Evolutionary conservation across 2,113 vertebrate genomes (phyloP).

Genomic region (Hemiscyllium ocellatum): DNA sequence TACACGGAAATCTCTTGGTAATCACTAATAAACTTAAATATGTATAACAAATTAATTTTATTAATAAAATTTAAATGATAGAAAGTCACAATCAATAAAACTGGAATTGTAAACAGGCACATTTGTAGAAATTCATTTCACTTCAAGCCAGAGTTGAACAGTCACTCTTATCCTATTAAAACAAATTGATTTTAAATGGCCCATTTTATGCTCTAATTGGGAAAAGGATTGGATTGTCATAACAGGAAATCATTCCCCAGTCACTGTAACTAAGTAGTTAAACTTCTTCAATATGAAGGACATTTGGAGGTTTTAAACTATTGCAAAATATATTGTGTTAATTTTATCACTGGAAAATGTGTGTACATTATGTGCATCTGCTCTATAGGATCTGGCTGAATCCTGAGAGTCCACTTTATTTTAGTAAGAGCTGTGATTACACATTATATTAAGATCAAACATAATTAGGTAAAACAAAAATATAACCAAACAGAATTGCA

Average conservation of each 20-base stretch:
- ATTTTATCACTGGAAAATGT: not conserved
- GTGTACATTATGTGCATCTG: not conserved
- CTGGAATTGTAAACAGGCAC: not conserved
- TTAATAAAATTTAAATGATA: not conserved
- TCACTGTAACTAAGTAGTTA: too few species aligned
- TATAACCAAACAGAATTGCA: too few species aligned
- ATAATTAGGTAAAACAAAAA: too few species aligned
- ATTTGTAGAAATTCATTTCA: not conserved
- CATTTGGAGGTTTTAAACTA: not conserved
- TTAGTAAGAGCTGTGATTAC: not conserved
- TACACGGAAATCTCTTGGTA: not conserved
- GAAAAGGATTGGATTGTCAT: not conserved
- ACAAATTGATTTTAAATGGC: too few species aligned
- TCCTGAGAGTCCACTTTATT: not conserved
- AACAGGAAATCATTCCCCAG: not conserved
- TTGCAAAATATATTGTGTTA: not conserved
- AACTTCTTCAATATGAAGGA: too few species aligned
- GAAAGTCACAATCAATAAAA: not conserved
- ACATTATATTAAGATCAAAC: too few species aligned
- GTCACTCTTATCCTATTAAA: not conserved
- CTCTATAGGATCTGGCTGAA: not conserved
- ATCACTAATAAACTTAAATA: not conserved
- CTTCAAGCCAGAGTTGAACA: not conserved
- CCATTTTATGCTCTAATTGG: too few species aligned
- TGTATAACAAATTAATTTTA: not conserved